phyloP scores from a whole-genome alignment of 2,888 invertebrate species.

The Chloroclystis v-ata region DNA sequence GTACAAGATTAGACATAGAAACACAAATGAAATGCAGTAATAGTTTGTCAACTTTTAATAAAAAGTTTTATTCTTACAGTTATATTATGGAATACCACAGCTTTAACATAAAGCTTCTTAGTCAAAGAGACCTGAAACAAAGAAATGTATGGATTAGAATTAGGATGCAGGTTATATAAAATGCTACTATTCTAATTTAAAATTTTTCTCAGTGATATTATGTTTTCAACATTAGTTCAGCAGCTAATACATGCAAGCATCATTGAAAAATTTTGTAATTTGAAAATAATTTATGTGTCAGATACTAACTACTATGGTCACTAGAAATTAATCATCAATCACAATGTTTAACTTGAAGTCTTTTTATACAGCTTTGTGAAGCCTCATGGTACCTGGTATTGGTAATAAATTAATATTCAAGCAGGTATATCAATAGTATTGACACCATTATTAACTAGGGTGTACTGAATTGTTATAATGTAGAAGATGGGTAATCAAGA shows the following conservation, averaged over 20 bases:
- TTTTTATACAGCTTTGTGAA: too few relatives aligned
- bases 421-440: too few relatives aligned
- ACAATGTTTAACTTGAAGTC: too few relatives aligned
- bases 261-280: conserved; percentile 46
- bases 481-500: too few relatives aligned
- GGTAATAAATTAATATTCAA: too few relatives aligned
- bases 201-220: conserved; percentile 44
- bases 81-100: conserved; percentile 71
- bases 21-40: conserved; percentile 22
- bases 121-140: conserved; percentile 86
- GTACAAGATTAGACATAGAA: not conserved
- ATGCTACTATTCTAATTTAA: not conserved
- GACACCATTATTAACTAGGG: too few relatives aligned
- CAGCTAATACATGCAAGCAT: conserved; percentile 80
- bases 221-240: conserved; percentile 64
- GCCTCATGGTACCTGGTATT: too few relatives aligned
- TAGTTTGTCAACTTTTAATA: conserved; percentile 51
- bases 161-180: not conserved
- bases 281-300: too few relatives aligned
- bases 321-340: too few relatives aligned
- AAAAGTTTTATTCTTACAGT: conserved; percentile 64
- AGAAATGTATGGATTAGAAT: conserved; percentile 29
- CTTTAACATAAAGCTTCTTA: conserved; percentile 75
- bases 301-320: too few relatives aligned
- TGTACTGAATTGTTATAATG: too few relatives aligned